phyloP scores from a whole-genome alignment of 2,113 vertebrate species.

The Reinhardtius hippoglossoides region DNA sequence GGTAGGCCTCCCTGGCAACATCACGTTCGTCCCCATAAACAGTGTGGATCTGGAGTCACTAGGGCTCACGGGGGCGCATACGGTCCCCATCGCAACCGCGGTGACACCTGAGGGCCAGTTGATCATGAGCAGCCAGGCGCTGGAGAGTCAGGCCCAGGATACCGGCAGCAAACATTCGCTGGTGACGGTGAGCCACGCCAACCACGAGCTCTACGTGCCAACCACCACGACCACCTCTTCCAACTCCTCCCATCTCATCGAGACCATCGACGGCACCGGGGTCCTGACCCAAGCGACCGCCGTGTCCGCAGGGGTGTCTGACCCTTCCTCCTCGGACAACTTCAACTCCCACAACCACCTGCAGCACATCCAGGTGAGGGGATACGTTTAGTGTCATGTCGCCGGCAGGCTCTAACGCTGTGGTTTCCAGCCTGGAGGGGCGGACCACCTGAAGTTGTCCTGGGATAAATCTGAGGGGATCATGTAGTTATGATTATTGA shows the following conservation, averaged over 20 bases:
- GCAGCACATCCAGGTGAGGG: conserved; percentile 79
- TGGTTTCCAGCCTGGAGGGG: too few relatives aligned
- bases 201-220: conserved; percentile 94
- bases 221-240: conserved; percentile 88
- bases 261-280: conserved; percentile 96
- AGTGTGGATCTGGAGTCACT: conserved; percentile 97
- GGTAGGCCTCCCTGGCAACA: conserved; percentile 94
- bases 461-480: too few relatives aligned
- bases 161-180: conserved; percentile 87
- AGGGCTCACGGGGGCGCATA: conserved; percentile 93
- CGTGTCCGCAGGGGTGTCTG: conserved; percentile 88
- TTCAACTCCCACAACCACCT: conserved; percentile 93
- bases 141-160: conserved; percentile 80
- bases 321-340: conserved; percentile 90
- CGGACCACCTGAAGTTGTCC: too few relatives aligned
- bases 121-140: conserved; percentile 87
- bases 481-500: too few relatives aligned
- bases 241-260: conserved; percentile 89
- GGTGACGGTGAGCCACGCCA: conserved; percentile 82
- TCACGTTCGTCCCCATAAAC: conserved; percentile 98
- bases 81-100: conserved; percentile 90
- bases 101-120: conserved; percentile 95
- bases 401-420: too few relatives aligned
- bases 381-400: neutral
- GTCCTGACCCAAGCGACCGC: conserved; percentile 95